These are phyloP conservation scores for Galago senegalensis DNA, from an alignment of 2,797 vertebrate species.

Conservation along the genomic window DNA sequence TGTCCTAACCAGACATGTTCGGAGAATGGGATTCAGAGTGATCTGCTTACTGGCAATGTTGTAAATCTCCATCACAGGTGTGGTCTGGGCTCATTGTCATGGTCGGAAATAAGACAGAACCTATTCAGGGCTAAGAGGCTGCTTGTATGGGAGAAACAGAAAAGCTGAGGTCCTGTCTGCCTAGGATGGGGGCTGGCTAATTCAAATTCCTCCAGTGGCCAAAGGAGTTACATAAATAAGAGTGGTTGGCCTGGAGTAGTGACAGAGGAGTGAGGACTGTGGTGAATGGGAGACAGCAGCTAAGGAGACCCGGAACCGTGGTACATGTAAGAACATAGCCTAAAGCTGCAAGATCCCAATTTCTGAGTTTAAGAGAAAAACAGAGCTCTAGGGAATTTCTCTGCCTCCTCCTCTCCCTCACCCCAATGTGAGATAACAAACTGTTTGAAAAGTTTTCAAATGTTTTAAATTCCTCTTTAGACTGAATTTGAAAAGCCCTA, in stretches of 20 bases:
- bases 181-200: background rate
- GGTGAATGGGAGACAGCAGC: background rate
- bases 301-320: background rate
- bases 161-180: background rate
- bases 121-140: background rate
- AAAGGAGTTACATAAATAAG: constrained; percentile 1
- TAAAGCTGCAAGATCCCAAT: background rate
- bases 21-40: background rate
- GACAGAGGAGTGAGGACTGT: background rate
- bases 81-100: background rate
- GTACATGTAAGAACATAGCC: background rate
- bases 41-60: background rate
- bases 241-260: background rate
- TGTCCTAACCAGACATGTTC: background rate
- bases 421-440: background rate
- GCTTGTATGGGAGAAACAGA: background rate
- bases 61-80: background rate
- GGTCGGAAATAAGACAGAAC: background rate
- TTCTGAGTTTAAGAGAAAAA: constrained; percentile 45
- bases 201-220: background rate
- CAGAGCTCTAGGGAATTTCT: background rate
- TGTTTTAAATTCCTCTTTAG: constrained; percentile 26
- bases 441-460: constrained; percentile 43
- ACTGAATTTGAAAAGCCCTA: constrained; percentile 15
- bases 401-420: background rate